Base-by-base conservation (phyloP, 2,888 invertebrate genomes). In the Corbicula japonica region DNA sequence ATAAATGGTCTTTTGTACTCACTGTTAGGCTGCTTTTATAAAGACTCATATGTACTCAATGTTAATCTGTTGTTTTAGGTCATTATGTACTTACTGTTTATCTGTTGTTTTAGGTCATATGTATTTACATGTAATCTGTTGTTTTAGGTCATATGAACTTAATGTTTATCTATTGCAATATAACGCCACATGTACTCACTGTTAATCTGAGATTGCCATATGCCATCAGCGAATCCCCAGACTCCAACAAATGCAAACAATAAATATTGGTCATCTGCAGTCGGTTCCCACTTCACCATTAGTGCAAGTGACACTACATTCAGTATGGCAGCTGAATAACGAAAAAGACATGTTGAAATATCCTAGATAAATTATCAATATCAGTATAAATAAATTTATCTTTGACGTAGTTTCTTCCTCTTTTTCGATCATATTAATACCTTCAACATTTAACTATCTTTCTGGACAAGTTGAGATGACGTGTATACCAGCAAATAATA, bases 181-280 rank as follows among this genome's bases (percentile, higher is more conserved):
- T 12, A 12, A 12, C 10, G 18, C 8, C 10, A 26, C 26, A 3
- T 52, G 28, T 4, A 91, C 92, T 87, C 82, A 93, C 93, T 90
- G 77, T 90, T 91, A 18, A 87, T 84, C 72, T 92, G 92, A n/a
- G 92, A 90, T 54, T 90, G 86, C 88, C 91, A 90, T 30, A 92
- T 90, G 3, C 93, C 92, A 68, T 93, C 92, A 1, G 90, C 90
- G 12, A 92, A 71, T 5, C 93, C 93, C 91, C 92, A 92, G 8
- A 86, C 68, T 1, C 88, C 91, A 18, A 91, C 85, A 32, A 92
- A 77, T 61, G 89, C 78, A 76, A 92, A 89, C 35, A 89, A 85
- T 5, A 86, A 76, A 34, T 83, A 60, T 1, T 84, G 48, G 15
- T 87, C 73, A 5, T 84, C 86, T 5, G 84, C 74, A 4, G 68